Evolutionary conservation across 1,140 invertebrate genomes (phyloP).

Genomic region (Ladona fulva): DNA sequence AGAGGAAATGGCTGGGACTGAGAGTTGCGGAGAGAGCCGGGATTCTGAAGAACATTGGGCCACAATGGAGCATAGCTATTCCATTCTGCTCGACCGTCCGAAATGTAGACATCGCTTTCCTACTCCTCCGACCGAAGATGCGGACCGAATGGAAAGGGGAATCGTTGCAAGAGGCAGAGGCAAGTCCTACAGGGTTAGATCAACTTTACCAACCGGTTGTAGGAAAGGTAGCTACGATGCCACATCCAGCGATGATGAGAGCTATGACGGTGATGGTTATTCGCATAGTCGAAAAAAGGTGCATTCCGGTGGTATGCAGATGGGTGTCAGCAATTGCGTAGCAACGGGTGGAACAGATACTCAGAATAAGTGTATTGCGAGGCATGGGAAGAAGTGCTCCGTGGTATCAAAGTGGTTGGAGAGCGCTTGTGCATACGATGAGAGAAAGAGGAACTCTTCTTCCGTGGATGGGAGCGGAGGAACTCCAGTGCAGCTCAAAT

Average conservation of each 20-base stretch:
- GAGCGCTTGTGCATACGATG: constrained; percentile 34
- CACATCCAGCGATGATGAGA: constrained; percentile 21
- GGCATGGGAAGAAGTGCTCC: constrained; percentile 32
- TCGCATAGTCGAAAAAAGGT: no score
- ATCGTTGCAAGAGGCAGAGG: background rate
- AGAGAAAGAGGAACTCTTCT: background rate
- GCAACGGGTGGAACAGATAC: constrained; percentile 28
- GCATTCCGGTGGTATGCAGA: constrained; percentile 26
- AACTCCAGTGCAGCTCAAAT: constrained; percentile 54
- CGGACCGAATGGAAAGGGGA: background rate
- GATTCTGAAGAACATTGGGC: constrained; percentile 11
- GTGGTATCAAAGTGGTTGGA: constrained; percentile 57
- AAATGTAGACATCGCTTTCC: background rate
- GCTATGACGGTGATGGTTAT: no score
- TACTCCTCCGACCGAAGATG: background rate
- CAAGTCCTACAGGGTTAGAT: background rate
- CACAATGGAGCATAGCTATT: constrained; percentile 20
- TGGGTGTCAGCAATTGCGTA: constrained; percentile 14
- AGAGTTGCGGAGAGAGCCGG: background rate
- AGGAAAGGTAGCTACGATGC: constrained; percentile 24
- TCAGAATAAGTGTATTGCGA: constrained; percentile 30
- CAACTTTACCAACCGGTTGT: background rate
- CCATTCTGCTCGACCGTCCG: background rate
- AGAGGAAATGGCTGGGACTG: background rate
- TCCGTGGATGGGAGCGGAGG: constrained; percentile 33